Conservation (phyloP, 2,888 invertebrate species). For the Hirtodrosophila alboralis region DNA sequence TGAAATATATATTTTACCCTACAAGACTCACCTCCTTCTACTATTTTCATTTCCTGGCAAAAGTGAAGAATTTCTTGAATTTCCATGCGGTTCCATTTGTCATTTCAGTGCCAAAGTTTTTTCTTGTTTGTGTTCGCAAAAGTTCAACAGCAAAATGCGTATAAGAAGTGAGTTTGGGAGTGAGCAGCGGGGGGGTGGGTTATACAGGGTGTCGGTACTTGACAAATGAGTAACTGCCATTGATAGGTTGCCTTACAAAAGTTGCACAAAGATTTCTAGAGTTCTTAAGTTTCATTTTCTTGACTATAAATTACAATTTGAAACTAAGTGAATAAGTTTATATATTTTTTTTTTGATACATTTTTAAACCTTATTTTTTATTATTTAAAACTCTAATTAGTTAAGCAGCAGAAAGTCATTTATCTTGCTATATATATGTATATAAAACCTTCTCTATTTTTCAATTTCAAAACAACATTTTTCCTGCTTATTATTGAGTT, state of each 20-base stretch:
- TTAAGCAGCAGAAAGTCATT: conserved; percentile 29
- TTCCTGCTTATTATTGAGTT: conserved; percentile 26
- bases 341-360: conserved; percentile 3
- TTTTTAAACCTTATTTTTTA: conserved; percentile 13
- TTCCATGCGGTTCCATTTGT: conserved; percentile 75
- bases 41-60: conserved; percentile 50
- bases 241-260: conserved; percentile 56
- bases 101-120: conserved; percentile 77
- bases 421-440: conserved; percentile 47
- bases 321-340: conserved; percentile 2
- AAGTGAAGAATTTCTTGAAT: conserved; percentile 58
- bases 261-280: conserved; percentile 37
- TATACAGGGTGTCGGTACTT: conserved; percentile 21
- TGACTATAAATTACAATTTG: conserved; percentile 32
- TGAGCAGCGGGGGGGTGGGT: not conserved
- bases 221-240: conserved; percentile 53
- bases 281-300: conserved; percentile 11
- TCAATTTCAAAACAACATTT: conserved; percentile 15
- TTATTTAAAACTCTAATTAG: too few relatives aligned
- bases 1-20: conserved; percentile 3
- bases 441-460: conserved; percentile 10
- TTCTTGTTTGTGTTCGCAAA: conserved; percentile 45
- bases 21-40: conserved; percentile 6
- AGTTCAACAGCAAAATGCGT: conserved; percentile 32
- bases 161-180: not conserved